Conservation (phyloP, 2,888 invertebrate genomes). For the Diaprepes abbreviatus region DNA sequence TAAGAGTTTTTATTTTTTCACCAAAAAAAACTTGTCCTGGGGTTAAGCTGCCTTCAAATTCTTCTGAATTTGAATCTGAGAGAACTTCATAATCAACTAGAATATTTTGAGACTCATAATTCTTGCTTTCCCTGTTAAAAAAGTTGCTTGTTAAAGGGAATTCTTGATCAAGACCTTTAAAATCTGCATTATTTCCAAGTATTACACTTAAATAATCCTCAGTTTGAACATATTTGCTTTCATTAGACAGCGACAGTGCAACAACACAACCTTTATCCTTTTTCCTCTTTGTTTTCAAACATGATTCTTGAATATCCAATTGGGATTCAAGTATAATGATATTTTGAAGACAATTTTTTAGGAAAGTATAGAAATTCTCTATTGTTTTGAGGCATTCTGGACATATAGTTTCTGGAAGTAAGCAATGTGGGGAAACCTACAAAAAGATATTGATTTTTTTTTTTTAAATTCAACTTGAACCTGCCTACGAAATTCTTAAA, state of each 20-base stretch:
- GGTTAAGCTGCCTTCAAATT: constrained; percentile 50
- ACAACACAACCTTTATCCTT: constrained; percentile 68
- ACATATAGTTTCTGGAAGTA: constrained; percentile 65
- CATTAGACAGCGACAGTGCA: constrained; percentile 62
- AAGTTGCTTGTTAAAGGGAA: constrained; percentile 48
- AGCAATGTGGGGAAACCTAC: constrained; percentile 62
- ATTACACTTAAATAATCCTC: constrained; percentile 59
- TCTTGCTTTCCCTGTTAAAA: constrained; percentile 30
- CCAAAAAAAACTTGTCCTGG: constrained; percentile 48
- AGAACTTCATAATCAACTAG: constrained; percentile 63
- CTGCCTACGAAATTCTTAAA: too few relatives aligned
- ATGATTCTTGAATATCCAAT: constrained; percentile 64
- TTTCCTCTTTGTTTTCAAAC: constrained; percentile 64
- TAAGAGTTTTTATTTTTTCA: constrained; percentile 47
- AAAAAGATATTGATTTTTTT: too few relatives aligned
- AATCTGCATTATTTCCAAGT: constrained; percentile 46
- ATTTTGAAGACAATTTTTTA: constrained; percentile 64
- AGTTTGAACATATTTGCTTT: constrained; percentile 62
- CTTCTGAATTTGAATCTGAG: constrained; percentile 55
- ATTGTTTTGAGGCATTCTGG: constrained; percentile 62
- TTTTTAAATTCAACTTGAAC: too few relatives aligned
- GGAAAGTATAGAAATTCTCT: constrained; percentile 63
- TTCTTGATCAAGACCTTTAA: constrained; percentile 45
- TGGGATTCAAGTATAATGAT: constrained; percentile 64
- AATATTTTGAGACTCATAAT: constrained; percentile 46